Evolutionary conservation across 2,888 invertebrate genomes (phyloP), one percentile per base, ranked within the genome.

Genomic region (Willowsia nigromaculata): DNA sequence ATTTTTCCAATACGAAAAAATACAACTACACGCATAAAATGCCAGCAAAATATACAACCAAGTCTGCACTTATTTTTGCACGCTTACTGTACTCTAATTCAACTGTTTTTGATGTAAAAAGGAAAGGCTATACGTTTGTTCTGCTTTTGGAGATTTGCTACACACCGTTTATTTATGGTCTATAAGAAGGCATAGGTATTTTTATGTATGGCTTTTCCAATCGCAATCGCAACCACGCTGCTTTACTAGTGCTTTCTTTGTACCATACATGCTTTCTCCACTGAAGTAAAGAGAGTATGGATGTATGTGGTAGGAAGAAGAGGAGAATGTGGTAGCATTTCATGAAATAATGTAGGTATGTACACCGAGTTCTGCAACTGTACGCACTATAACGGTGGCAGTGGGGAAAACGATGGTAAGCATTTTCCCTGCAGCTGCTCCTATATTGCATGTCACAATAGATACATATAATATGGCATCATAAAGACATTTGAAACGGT

Each of bases 341-440:
- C n/a, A n/a, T n/a, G n/a, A 43, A 9, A 13, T 9, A 43, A 43
- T 6, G 43, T 6, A 43, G 43, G 43, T 13, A 43, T 43, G 13
- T 13, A 13, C 43, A 43, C 43, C n/a, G n/a, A n/a, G n/a, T 43
- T 6, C 43, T 6, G 11, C 11, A 9, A 43, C 5, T 43, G 4
- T 43, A 13, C 43, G 4, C 5, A n/a, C 43, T 13, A 13, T 43
- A 9, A 13, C 13, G 43, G 43, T 43, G 43, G 11, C 43, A 9
- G 43, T 43, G 43, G n/a, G n/a, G n/a, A n/a, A n/a, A n/a, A 43
- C 13, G 43, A 13, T 43, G 43, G 9, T 13, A 13, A 43, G 13
- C 47, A 78, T 25, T 80, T 80, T 80, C 22, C 40, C 37, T 80
- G 59, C 80, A 80, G 80, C 80, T 80, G 80, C 80, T 30, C 59